phyloP scores from a whole-genome alignment of 2,797 vertebrate genomes.

The Gobionotothen gibberifrons region DNA sequence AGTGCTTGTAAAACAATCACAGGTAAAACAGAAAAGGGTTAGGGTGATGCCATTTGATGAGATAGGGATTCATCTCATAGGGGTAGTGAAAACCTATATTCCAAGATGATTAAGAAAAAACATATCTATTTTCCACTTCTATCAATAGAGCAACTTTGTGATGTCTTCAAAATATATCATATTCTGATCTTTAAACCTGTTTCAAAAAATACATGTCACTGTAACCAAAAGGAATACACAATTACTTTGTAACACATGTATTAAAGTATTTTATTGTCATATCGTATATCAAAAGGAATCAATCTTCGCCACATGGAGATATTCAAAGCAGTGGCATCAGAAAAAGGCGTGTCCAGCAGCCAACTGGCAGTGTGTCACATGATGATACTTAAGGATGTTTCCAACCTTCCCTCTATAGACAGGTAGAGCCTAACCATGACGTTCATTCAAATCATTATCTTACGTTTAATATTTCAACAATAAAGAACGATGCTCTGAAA shows the following conservation, averaged over 20 bases:
- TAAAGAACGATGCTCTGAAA: neutral
- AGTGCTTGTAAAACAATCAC: neutral
- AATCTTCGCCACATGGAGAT: slow-evolving; percentile 21
- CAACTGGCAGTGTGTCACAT: slow-evolving; percentile 40
- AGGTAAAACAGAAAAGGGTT: neutral
- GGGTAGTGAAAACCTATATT: neutral
- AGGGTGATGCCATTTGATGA: neutral
- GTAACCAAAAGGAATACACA: too few species aligned
- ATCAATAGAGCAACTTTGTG: neutral
- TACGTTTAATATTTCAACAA: neutral
- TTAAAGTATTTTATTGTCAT: neutral
- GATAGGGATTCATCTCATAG: neutral
- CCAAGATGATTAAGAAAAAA: neutral
- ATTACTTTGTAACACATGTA: neutral
- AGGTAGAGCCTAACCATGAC: slow-evolving; percentile 36
- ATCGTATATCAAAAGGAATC: slow-evolving; percentile 31
- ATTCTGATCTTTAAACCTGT: too few species aligned
- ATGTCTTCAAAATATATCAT: neutral
- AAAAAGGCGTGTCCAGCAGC: slow-evolving; percentile 24
- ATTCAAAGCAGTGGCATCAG: slow-evolving; percentile 49
- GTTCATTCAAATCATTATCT: neutral
- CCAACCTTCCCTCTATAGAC: slow-evolving; percentile 47
- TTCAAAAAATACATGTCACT: too few species aligned
- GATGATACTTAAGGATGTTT: slow-evolving; percentile 64
- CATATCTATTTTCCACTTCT: neutral